Conservation (phyloP, 2,888 invertebrate species). For the Amphiduros pacificus region DNA sequence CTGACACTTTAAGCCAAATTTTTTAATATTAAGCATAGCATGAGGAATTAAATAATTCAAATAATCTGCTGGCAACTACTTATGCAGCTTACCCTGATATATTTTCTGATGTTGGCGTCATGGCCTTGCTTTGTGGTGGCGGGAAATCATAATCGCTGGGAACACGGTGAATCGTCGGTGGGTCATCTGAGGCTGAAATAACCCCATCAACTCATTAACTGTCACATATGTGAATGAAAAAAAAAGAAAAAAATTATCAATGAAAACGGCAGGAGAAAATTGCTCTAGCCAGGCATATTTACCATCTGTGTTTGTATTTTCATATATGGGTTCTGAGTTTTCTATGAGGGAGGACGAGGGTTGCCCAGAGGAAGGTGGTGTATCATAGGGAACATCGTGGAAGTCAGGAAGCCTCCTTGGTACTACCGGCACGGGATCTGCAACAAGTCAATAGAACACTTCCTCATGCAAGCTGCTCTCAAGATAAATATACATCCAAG, state of each 20-base stretch:
- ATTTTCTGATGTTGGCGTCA: neutral
- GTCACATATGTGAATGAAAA: too few relatives aligned
- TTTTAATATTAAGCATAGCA: too few relatives aligned
- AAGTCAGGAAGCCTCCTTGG: conserved; percentile 29
- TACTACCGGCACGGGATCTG: conserved; percentile 15
- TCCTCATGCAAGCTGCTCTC: neutral
- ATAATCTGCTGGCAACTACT: too few relatives aligned
- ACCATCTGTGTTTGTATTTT: conserved; percentile 2
- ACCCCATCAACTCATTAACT: too few relatives aligned
- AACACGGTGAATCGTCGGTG: conserved; percentile 34
- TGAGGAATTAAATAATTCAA: too few relatives aligned
- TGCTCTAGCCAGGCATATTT: too few relatives aligned
- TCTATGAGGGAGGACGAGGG: conserved; percentile 6
- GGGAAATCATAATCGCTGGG: conserved; percentile 56
- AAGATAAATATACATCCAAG: too few relatives aligned
- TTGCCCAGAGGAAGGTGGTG: conserved; percentile 19
- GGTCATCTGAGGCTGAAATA: too few relatives aligned
- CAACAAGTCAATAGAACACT: neutral
- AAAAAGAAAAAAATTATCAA: too few relatives aligned
- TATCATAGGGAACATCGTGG: conserved; percentile 34
- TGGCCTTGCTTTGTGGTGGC: conserved; percentile 37
- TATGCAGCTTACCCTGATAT: too few relatives aligned
- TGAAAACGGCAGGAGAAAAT: too few relatives aligned
- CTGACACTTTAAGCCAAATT: too few relatives aligned
- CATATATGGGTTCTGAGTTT: conserved; percentile 12